phyloP scores from a whole-genome alignment of 2,113 vertebrate species.

The Speoplatyrhinus poulsoni region DNA sequence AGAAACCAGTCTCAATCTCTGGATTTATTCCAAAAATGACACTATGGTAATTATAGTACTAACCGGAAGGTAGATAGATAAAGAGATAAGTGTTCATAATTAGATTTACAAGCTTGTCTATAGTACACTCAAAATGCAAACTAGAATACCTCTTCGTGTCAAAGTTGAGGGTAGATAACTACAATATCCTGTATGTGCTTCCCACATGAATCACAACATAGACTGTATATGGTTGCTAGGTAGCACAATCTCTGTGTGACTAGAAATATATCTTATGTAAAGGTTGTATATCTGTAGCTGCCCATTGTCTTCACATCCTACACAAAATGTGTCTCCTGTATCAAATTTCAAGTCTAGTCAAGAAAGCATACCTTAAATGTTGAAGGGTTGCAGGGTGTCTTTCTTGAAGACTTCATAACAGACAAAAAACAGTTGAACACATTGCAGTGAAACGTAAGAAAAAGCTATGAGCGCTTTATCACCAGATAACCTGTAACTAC shows the following conservation, averaged over 20 bases:
- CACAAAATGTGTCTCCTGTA: slow-evolving; percentile 19
- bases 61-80: too few relatives aligned
- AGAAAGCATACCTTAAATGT: slow-evolving; percentile 46
- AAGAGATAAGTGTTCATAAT: too few relatives aligned
- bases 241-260: slow-evolving; percentile 29
- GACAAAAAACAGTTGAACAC: slow-evolving; percentile 9
- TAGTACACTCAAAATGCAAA: too few relatives aligned
- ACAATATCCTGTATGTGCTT: too few relatives aligned
- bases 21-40: background rate
- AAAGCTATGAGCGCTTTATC: too few relatives aligned
- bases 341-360: slow-evolving; percentile 6
- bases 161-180: slow-evolving; percentile 14
- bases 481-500: slow-evolving; percentile 65
- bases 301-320: slow-evolving; percentile 5
- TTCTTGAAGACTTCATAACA: slow-evolving; percentile 54
- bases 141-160: slow-evolving; percentile 53
- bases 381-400: slow-evolving; percentile 15
- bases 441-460: background rate
- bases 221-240: slow-evolving; percentile 52
- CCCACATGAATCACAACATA: slow-evolving; percentile 9
- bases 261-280: slow-evolving; percentile 22
- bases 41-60: background rate
- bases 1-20: background rate
- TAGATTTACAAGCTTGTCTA: too few relatives aligned
- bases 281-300: background rate